Evolutionary conservation across 2,888 invertebrate species (phyloP), one percentile per base, ranked within the genome.

Genomic region (Hedychridium roseum): DNA sequence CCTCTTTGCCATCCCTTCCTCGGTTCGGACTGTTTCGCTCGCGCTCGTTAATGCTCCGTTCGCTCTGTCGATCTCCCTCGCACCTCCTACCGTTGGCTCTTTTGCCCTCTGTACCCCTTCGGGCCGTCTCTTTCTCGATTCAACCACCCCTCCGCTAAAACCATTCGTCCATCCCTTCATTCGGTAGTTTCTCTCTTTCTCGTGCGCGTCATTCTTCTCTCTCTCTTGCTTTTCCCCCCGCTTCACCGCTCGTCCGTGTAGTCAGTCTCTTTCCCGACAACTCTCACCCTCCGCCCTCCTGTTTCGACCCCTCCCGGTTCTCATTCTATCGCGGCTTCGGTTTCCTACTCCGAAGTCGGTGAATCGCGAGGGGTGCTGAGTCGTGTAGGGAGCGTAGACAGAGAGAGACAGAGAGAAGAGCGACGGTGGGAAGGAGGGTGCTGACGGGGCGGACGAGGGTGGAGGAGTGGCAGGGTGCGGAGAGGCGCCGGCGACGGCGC

Each of bases 401-500:
- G 23, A 1, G 48, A 45, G 50, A 43, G 28, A 39, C 47, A 48
- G 42, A 48, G 43, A 51, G 41, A 32, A 43, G 43, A 26, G 31
- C 39, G 36, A 40, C 38, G 51, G 49, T n/a, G 38, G 46, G 44
- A 14, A 32, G 49, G 46, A 27, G 53, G 38, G 49, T 44, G 30
- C 45, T 36, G 41, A 43, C 32, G 43, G 46, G 40, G 34, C 14
- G 47, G 11, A 21, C 38, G 42, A 20, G 42, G 74, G 79, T 70
- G 67, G 57, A 12, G 37, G 43, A 31, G 48, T 27, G 20, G 59
- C 50, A 63, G 64, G 61, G 74, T 73, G 68, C 65, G 71, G 68
- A 66, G 69, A 70, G 69, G 66, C 71, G 71, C 67, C 73, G 72
- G 64, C 67, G 68, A 60, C 64, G 64, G 71, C 76, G 70, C 66